A percentile compares a stretch with the other conserved stretches of the same genome.
Evolutionary conservation across 2,888 invertebrate species (phyloP).

Genomic region (Drosophila tanythrix): DNA sequence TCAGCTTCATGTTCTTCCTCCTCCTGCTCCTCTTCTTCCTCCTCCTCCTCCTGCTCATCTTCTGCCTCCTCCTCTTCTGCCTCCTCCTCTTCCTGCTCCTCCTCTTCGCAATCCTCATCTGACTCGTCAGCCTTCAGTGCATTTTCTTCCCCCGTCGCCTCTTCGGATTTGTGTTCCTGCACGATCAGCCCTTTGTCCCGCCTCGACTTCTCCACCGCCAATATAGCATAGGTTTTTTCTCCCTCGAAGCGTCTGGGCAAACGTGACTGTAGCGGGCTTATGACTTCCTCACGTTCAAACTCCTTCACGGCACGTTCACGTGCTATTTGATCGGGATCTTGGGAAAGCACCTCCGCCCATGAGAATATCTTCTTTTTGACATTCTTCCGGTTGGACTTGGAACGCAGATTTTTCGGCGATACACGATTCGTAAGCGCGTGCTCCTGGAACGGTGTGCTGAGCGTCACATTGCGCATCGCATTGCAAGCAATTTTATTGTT

Average conservation of each 20-base stretch:
- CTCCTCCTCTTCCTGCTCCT: constrained; percentile 41
- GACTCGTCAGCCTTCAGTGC: not conserved
- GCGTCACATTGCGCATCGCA: constrained; percentile 79
- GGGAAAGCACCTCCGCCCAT: constrained; percentile 84
- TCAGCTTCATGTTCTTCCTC: constrained; percentile 48
- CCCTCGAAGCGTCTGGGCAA: constrained; percentile 82
- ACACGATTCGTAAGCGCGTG: constrained; percentile 84
- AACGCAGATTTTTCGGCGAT: constrained; percentile 88
- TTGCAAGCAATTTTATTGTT: constrained; percentile 84
- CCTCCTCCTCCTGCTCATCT: constrained; percentile 43
- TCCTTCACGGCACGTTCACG: constrained; percentile 85
- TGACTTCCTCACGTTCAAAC: constrained; percentile 83
- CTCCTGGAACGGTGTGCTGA: constrained; percentile 83
- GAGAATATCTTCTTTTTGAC: constrained; percentile 83
- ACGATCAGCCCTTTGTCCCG: constrained; percentile 80
- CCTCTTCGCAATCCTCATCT: constrained; percentile 32
- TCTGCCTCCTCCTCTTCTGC: constrained; percentile 44
- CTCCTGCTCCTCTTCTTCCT: constrained; percentile 43
- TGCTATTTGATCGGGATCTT: constrained; percentile 85
- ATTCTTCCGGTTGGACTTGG: constrained; percentile 85
- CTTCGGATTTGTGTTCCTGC: constrained; percentile 52
- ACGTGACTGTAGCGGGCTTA: constrained; percentile 75
- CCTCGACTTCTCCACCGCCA: constrained; percentile 82
- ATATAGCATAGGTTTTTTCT: constrained; percentile 84
- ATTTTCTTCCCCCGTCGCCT: constrained; percentile 3